phyloP scores from a whole-genome alignment of 2,888 invertebrate species.

The Galerucella pusilla region DNA sequence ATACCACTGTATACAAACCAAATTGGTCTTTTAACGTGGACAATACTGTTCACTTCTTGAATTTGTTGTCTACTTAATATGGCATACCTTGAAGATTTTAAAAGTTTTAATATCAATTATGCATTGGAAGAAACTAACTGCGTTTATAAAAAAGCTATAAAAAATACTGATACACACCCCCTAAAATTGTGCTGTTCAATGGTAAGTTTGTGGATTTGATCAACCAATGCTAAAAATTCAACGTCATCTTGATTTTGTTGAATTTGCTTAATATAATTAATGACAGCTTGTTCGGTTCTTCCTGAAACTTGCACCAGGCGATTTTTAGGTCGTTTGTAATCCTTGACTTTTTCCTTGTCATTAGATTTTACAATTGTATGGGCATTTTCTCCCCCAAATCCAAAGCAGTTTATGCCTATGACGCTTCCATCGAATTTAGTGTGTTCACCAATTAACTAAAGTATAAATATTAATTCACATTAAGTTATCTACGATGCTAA shows the following conservation, averaged over 20 bases:
- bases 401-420: conserved; percentile 73
- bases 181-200: conserved; percentile 80
- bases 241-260: conserved; percentile 71
- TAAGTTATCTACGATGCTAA: not conserved
- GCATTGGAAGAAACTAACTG: not conserved
- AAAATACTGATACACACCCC: conserved; percentile 71
- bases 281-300: conserved; percentile 82
- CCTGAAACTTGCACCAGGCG: conserved; percentile 68
- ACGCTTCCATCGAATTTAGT: conserved; percentile 68
- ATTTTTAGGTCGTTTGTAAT: conserved; percentile 47
- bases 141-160: too few species aligned
- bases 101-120: not conserved
- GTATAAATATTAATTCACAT: not conserved
- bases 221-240: conserved; percentile 78
- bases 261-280: conserved; percentile 71
- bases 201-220: conserved; percentile 74
- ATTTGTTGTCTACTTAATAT: conserved; percentile 40
- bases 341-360: conserved; percentile 51
- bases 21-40: conserved; percentile 62
- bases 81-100: conserved; percentile 32
- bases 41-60: conserved; percentile 31
- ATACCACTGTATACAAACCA: conserved; percentile 78
- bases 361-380: conserved; percentile 66
- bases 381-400: conserved; percentile 74
- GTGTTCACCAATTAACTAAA: conserved; percentile 66